Base-by-base conservation (phyloP, 2,113 vertebrate species). In the Siniperca chuatsi region DNA sequence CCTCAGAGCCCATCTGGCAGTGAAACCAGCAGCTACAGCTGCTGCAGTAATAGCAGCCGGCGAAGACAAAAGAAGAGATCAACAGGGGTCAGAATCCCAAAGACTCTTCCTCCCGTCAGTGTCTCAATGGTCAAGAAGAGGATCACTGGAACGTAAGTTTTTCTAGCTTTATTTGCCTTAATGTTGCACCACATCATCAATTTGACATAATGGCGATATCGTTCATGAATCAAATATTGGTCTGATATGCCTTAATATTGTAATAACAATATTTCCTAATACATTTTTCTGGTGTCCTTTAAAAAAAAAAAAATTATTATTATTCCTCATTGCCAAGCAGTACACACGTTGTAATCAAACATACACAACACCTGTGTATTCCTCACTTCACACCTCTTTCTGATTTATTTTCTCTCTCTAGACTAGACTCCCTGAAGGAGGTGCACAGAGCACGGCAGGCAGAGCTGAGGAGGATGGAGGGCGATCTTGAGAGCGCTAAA, bases 361-460 rank as follows among this genome's bases (percentile, higher is more conserved):
- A 57, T n/a, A 52, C 29, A 61, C 6, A 12, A 46, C 5, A n/a
- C n/a, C n/a, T 21, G 40, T 35, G 20, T 52, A 7, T 57, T 55
- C 18, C 33, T 58, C 6, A 37, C 50, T 71, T 54, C 1, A 33
- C 29, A 11, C 21, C 64, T 13, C 55, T 82, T 74, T 95, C 21
- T 42, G 6, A 21, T 13, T 48, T 37, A 4, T 37, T 37, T 37
- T 44, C 42, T 58, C 18, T 79, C 13, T 74, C 0, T 57, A 96
- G 98, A 88, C 93, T 99, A 83, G 93, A 95, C 0, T 96, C 96
- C 0, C 75, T 99, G 73, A 96, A 96, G 78, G 96, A 97, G 86
- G 96, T 98, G 68, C 95, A 97, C 90, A 94, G 96, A 80, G 96
- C 96, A 0, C 97, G 97, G 67, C 96, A 96, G 90, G 96, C 96